Evolutionary conservation across 2,797 vertebrate species (phyloP).

Genomic region (Pipistrellus nathusii): DNA sequence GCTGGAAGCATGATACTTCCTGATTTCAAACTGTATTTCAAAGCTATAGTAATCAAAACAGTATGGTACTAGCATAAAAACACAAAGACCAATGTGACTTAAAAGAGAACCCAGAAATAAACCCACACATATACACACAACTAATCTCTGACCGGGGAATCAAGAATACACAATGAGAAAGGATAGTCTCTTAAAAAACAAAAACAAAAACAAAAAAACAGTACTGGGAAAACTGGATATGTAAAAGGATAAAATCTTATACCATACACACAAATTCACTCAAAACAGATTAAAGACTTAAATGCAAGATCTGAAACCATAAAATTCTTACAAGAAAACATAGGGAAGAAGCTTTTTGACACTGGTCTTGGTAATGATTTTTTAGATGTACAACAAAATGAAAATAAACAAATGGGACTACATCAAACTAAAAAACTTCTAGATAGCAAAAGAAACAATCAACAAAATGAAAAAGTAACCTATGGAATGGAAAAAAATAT

Average conservation of each 20-base stretch:
- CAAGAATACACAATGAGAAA: not conserved
- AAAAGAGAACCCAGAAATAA: not conserved
- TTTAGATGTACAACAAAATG: not conserved
- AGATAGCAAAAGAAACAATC: not conserved
- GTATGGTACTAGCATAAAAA: not conserved
- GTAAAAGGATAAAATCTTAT: not conserved
- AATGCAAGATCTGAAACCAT: not conserved
- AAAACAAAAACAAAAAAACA: no score
- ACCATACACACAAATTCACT: not conserved
- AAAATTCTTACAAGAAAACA: slow-evolving; percentile 18
- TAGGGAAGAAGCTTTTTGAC: not conserved
- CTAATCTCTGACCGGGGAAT: not conserved
- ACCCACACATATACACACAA: not conserved
- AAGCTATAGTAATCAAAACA: not conserved
- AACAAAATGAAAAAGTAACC: not conserved
- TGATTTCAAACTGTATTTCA: not conserved
- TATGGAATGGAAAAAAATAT: not conserved
- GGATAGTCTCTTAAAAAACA: not conserved
- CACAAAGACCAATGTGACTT: not conserved
- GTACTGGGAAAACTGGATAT: not conserved
- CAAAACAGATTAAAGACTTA: not conserved
- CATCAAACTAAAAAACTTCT: slow-evolving; percentile 14
- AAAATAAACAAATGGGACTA: slow-evolving; percentile 13
- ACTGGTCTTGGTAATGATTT: not conserved
- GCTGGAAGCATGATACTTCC: not conserved